These are phyloP conservation scores for Vicugna pacos DNA, from an alignment of 2,113 vertebrate genomes.

Conservation along the genomic window DNA sequence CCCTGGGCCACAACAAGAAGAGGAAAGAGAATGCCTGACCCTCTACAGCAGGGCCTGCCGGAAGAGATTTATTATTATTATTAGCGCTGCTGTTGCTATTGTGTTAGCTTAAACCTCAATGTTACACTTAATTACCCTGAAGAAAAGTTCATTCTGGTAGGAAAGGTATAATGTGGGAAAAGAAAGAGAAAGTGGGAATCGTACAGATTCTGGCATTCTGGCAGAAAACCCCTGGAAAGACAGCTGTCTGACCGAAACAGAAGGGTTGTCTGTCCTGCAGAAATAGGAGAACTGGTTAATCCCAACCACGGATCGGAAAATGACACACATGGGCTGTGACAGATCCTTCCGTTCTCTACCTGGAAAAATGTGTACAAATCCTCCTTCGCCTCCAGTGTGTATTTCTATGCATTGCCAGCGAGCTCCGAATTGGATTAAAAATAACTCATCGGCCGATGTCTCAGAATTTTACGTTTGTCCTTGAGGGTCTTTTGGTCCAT, in stretches of 20 bases:
- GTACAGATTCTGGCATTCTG: not conserved
- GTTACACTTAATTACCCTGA: not conserved
- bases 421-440: not conserved
- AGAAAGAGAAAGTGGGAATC: not conserved
- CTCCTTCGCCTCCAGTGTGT: not conserved
- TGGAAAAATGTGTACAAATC: not conserved
- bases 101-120: not conserved
- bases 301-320: fast-evolving
- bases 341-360: not conserved
- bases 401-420: no score
- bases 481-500: fast-evolving
- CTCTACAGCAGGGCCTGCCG: fast-evolving
- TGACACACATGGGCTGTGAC: no score
- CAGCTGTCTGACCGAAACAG: fast-evolving
- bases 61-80: not conserved
- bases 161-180: not conserved
- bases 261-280: not conserved
- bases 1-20: no score
- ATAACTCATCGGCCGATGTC: not conserved
- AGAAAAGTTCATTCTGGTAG: not conserved
- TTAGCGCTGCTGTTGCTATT: not conserved
- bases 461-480: not conserved
- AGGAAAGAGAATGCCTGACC: not conserved
- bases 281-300: not conserved
- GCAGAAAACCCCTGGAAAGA: not conserved